phyloP scores from a whole-genome alignment of 1,140 invertebrate species.

The Contarinia nasturtii region DNA sequence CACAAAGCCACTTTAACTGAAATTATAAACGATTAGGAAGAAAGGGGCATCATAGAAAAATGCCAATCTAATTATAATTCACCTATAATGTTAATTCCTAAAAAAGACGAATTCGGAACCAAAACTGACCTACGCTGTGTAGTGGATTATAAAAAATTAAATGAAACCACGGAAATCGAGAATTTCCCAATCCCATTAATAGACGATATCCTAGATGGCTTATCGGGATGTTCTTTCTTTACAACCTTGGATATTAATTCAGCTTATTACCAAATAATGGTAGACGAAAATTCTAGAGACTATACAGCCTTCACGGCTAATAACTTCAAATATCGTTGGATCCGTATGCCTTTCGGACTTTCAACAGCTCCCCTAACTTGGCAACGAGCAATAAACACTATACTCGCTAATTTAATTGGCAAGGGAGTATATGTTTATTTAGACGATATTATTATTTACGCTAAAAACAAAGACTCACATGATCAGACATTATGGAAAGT shows the following conservation, averaged over 20 bases:
- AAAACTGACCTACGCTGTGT: constrained; percentile 14
- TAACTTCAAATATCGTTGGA: constrained; percentile 20
- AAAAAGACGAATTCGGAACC: neutral
- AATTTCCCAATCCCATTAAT: constrained; percentile 29
- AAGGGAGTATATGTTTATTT: constrained; percentile 11
- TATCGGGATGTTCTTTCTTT: constrained; percentile 22
- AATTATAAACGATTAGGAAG: no score
- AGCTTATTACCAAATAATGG: constrained; percentile 27
- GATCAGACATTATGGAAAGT: constrained; percentile 1
- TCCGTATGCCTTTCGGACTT: constrained; percentile 21
- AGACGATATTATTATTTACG: constrained; percentile 1
- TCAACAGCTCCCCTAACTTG: constrained; percentile 23
- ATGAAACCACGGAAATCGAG: constrained; percentile 20
- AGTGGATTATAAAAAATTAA: constrained; percentile 18
- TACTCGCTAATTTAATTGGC: constrained; percentile 12
- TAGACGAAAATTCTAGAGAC: constrained; percentile 15
- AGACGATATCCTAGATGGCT: constrained; percentile 22
- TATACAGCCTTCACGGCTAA: constrained; percentile 22
- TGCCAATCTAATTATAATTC: no score
- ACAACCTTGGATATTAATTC: constrained; percentile 22
- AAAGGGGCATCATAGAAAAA: no score
- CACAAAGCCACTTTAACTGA: no score
- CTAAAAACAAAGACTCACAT: neutral
- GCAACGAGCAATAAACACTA: constrained; percentile 23
- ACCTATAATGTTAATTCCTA: no score